phyloP scores from a whole-genome alignment of 2,888 invertebrate genomes.

The Megalurothrips usitatus region DNA sequence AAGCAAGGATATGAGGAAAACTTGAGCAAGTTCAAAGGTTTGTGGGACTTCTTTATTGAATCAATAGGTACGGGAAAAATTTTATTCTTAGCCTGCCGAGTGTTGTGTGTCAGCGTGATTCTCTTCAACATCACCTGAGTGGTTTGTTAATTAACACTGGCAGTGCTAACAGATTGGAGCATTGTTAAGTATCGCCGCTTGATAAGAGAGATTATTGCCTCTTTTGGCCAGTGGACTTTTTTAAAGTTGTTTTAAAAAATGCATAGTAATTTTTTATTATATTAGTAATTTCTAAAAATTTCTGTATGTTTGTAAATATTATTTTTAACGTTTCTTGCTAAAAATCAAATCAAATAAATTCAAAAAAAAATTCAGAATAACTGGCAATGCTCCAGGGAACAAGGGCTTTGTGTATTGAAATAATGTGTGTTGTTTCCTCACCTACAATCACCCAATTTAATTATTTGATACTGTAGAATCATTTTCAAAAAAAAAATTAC shows the following conservation, averaged over 20 bases:
- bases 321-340: no score
- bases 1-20: constrained; percentile 86
- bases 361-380: background rate
- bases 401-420: background rate
- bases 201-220: background rate
- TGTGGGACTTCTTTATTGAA: constrained; percentile 77
- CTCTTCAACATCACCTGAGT: constrained; percentile 22
- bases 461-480: background rate
- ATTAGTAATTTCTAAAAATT: background rate
- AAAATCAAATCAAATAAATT: no score
- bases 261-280: no score
- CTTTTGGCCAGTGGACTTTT: background rate
- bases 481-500: background rate
- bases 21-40: constrained; percentile 97
- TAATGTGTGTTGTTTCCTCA: background rate
- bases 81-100: constrained; percentile 27
- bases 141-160: constrained; percentile 24
- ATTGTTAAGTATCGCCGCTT: background rate
- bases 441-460: background rate
- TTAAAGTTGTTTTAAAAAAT: background rate
- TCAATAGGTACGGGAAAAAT: constrained; percentile 61
- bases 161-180: constrained; percentile 3
- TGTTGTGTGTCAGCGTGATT: background rate
- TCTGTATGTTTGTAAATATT: no score
- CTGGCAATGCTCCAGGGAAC: background rate